Base-by-base conservation (phyloP, 2,797 vertebrate genomes). In the Oophaga sylvatica region DNA sequence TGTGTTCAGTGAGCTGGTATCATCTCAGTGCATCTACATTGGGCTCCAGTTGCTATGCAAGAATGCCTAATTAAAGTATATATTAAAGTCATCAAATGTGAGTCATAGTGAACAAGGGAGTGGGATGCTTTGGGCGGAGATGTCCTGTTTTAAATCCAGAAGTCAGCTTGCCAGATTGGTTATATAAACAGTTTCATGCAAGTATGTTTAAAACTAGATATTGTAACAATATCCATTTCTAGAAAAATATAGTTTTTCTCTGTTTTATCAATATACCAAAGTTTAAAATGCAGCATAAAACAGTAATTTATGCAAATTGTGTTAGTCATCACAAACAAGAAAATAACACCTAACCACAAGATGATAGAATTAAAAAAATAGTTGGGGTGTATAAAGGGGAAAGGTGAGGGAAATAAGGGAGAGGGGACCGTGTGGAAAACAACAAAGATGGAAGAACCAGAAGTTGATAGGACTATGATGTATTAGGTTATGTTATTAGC, bases 131-230 rank as follows among this genome's bases (percentile, higher is more conserved):
- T 26, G 80, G 80, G 88, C 56, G 80, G 84, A 83, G 84, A 89
- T 89, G 80, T 86, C 88, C 84, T 86, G 84, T 86, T 89, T 89
- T 89, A 89, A 73, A 86, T 89, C 88, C 84, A 89, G 80, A 89
- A 87, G 80, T 79, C 84, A 78, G 75, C 19, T 78, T 89, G 88
- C 88, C 88, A 89, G 88, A 86, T 83, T 89, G 84, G 80, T 89
- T 83, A 87, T 83, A 87, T 78, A 89, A 86, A 87, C 84, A 83
- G 53, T 86, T 86, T 67, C 75, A 83, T 79, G 35, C 63, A 83
- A 87, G 73, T 79, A 26, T 73, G 84, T 20, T 83, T 78, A 26
- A 88, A 81, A 68, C 80, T 82, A 70, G 63, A 22, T 89, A 63
- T 79, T 70, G 12, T 81, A 78, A 71, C 83, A 79, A 89, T 82